phyloP scores from a whole-genome alignment of 2,888 invertebrate genomes.

The Brachyptera putata region DNA sequence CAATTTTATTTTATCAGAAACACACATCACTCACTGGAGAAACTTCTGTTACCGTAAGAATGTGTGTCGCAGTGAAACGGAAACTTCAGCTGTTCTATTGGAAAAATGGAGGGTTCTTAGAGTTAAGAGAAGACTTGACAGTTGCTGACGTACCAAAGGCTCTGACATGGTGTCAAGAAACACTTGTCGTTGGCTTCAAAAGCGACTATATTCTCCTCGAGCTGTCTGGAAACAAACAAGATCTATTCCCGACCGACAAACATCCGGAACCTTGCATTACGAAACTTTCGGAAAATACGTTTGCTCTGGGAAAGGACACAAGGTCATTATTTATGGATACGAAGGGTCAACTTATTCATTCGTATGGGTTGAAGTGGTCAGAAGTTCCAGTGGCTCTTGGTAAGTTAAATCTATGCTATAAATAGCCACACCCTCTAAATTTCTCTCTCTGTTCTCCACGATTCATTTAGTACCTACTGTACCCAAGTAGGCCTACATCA shows the following conservation, averaged over 20 bases:
- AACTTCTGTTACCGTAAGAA: conserved; percentile 67
- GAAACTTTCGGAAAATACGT: conserved; percentile 67
- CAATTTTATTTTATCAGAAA: too few species aligned
- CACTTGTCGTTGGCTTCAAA: conserved; percentile 83
- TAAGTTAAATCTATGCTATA: conserved; percentile 40
- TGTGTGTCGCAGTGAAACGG: conserved; percentile 84
- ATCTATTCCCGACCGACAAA: conserved; percentile 80
- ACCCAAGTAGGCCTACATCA: too few species aligned
- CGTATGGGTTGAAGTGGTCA: conserved; percentile 72
- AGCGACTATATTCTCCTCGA: conserved; percentile 73
- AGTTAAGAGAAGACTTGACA: conserved; percentile 66
- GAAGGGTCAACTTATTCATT: conserved; percentile 61
- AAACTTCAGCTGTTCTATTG: conserved; percentile 84
- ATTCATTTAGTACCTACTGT: too few species aligned
- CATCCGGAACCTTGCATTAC: conserved; percentile 79
- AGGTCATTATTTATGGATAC: conserved; percentile 83
- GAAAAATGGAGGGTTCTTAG: conserved; percentile 76
- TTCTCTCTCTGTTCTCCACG: background rate
- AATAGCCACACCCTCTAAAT: background rate
- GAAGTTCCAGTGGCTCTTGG: conserved; percentile 69
- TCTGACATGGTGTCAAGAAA: conserved; percentile 76
- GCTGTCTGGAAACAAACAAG: conserved; percentile 54
- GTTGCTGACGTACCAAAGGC: conserved; percentile 76
- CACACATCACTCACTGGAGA: conserved; percentile 66
- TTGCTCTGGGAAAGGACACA: conserved; percentile 82